phyloP scores from a whole-genome alignment of 1,140 invertebrate species.

The Megalonaias nervosa region DNA sequence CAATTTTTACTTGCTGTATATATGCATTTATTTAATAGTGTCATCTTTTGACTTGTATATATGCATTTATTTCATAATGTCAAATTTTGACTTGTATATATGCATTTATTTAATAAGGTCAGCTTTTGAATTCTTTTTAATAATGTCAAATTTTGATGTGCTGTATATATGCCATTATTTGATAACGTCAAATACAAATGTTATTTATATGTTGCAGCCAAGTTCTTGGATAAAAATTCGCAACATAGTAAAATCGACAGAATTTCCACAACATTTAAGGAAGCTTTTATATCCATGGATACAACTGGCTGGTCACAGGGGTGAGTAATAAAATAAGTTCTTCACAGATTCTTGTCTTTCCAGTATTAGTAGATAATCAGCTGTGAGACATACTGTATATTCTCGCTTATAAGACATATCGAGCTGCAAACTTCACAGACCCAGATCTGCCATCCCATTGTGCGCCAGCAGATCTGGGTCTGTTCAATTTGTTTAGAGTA shows the following conservation, averaged over 20 bases:
- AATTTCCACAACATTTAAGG: constrained; percentile 97
- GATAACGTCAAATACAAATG: neutral
- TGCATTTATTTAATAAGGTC: neutral
- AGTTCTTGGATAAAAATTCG: constrained; percentile 94
- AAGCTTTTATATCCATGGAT: constrained; percentile 97
- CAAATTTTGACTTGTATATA: neutral
- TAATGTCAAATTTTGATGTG: neutral
- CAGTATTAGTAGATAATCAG: neutral
- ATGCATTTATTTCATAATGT: neutral
- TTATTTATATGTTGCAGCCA: constrained; percentile 79
- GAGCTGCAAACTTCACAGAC: too few relatives aligned
- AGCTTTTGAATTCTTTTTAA: neutral
- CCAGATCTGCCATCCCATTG: too few relatives aligned
- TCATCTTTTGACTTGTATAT: neutral
- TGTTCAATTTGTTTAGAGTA: too few relatives aligned
- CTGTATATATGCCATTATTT: neutral
- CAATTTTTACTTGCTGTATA: neutral
- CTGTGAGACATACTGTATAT: too few relatives aligned
- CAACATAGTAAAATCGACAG: constrained; percentile 95
- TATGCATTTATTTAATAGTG: too few relatives aligned
- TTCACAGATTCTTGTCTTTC: neutral
- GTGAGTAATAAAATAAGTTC: constrained; percentile 35
- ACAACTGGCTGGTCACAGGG: constrained; percentile 80
- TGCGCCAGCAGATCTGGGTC: too few relatives aligned
- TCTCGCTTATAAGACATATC: too few relatives aligned